Conservation (phyloP, 2,797 vertebrate species). For the Crocodylus rhombifer region DNA sequence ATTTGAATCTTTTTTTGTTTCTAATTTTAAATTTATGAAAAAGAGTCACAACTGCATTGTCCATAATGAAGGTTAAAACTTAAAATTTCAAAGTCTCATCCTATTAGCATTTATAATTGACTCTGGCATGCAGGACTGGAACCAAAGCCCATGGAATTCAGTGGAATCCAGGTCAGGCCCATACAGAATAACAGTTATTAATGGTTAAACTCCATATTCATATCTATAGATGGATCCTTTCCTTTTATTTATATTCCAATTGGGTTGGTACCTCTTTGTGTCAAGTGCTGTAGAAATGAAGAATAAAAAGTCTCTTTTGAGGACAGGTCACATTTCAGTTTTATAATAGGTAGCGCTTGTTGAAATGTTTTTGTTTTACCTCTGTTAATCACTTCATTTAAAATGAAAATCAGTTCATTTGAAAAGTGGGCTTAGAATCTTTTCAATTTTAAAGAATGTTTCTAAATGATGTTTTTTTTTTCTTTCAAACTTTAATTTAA, state of each 20-base stretch:
- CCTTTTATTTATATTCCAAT: not conserved
- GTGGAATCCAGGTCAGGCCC: not conserved
- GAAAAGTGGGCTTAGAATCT: not conserved
- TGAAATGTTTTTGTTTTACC: not conserved
- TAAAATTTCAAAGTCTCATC: not conserved
- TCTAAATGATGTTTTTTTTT: not conserved
- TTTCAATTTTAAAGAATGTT: not conserved
- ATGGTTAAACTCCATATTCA: not conserved
- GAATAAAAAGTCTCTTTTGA: not conserved
- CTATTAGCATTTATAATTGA: not conserved
- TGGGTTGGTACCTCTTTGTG: not conserved
- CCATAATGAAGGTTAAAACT: not conserved
- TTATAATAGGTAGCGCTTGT: not conserved
- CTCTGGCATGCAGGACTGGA: not conserved
- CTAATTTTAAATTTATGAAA: not conserved
- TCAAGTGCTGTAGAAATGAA: not conserved
- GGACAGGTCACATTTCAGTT: not conserved
- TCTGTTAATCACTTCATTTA: too few species aligned
- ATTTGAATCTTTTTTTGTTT: not conserved
- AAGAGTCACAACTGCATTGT: too few species aligned
- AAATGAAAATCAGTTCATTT: not conserved
- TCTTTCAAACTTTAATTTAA: not conserved
- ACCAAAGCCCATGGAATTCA: not conserved
- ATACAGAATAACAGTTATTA: not conserved
- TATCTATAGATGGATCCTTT: rapidly evolving